These are phyloP conservation scores for Helobdella robusta DNA, from an alignment of 2,888 invertebrate species.

Conservation along the genomic window DNA sequence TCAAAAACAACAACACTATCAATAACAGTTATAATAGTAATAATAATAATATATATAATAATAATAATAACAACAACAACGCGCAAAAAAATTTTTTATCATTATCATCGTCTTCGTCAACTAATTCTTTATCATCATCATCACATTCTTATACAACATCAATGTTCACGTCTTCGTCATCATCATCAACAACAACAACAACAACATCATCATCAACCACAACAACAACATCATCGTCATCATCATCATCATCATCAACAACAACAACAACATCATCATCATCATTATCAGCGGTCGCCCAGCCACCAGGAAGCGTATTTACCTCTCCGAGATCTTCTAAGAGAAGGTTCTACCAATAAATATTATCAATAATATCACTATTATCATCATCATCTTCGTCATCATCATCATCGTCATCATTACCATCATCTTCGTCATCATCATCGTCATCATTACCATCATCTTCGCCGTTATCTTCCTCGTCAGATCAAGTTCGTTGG, in stretches of 20 bases:
- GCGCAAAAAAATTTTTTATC: too few relatives aligned
- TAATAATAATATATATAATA: too few relatives aligned
- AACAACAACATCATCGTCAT: neutral
- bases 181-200: neutral
- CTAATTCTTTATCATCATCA: neutral
- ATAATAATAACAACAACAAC: too few relatives aligned
- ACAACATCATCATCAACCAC: neutral
- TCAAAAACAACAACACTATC: too few relatives aligned
- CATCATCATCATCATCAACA: neutral
- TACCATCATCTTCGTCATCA: too few relatives aligned
- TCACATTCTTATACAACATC: neutral
- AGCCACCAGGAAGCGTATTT: conserved; percentile 71
- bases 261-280: conserved; percentile 7
- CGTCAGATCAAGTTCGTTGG: conserved; percentile 9
- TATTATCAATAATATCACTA: too few relatives aligned
- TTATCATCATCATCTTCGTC: too few relatives aligned
- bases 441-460: too few relatives aligned
- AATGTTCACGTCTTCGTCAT: neutral
- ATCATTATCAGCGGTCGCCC: conserved; percentile 37
- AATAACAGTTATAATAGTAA: too few relatives aligned
- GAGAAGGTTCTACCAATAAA: conserved; percentile 66
- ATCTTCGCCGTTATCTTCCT: too few relatives aligned
- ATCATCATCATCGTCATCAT: too few relatives aligned
- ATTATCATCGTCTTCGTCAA: too few relatives aligned
- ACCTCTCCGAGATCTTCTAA: conserved; percentile 80